These are phyloP conservation scores for Morone saxatilis DNA, from an alignment of 2,113 vertebrate genomes.

Conservation along the genomic window DNA sequence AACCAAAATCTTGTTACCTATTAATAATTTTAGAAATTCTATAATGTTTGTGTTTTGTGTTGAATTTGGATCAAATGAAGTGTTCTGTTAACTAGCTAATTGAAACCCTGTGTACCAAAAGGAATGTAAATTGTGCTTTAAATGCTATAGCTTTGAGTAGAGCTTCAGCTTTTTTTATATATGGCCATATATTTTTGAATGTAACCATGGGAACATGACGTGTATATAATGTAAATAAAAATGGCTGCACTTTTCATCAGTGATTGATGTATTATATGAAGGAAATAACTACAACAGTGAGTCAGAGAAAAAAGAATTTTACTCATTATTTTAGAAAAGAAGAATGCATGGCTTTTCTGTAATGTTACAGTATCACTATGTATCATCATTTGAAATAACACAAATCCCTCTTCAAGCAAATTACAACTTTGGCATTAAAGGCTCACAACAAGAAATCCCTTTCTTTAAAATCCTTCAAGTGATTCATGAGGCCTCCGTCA, in stretches of 20 bases:
- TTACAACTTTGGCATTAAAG: constrained; percentile 47
- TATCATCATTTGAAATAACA: constrained; percentile 15
- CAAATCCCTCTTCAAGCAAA: constrained; percentile 34
- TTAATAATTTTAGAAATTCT: neutral
- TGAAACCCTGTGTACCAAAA: constrained; percentile 14
- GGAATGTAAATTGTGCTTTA: constrained; percentile 52
- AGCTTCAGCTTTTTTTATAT: constrained; percentile 47
- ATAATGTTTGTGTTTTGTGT: neutral
- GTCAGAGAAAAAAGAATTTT: constrained; percentile 42
- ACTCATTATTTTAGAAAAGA: constrained; percentile 59
- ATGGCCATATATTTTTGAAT: constrained; percentile 68
- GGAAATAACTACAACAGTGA: neutral
- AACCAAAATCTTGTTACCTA: neutral
- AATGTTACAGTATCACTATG: neutral
- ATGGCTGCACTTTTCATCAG: constrained; percentile 61
- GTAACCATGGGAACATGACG: constrained; percentile 61
- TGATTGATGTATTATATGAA: neutral
- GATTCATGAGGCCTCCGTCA: neutral
- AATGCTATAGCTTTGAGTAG: constrained; percentile 4
- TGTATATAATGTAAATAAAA: constrained; percentile 83
- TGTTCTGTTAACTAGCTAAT: neutral
- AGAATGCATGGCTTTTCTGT: constrained; percentile 34
- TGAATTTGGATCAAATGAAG: neutral
- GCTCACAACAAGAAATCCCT: constrained; percentile 24
- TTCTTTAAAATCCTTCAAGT: constrained; percentile 17